phyloP scores from a whole-genome alignment of 2,113 vertebrate genomes.

The Plectropomus leopardus region DNA sequence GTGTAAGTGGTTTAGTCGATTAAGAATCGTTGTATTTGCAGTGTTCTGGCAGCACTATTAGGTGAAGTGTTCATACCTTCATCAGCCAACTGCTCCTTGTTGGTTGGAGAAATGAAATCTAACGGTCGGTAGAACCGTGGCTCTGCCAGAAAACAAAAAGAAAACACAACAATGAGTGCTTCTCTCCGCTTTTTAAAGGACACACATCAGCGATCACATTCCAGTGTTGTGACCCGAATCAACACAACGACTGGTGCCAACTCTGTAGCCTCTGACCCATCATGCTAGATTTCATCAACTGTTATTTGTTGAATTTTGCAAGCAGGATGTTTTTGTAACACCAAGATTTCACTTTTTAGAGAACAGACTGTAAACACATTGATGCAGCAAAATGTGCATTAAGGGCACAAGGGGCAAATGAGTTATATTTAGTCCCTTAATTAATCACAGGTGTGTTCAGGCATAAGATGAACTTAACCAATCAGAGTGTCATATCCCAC shows the following conservation, averaged over 20 bases:
- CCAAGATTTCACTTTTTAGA: no score
- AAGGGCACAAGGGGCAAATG: no score
- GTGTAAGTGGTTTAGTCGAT: background rate
- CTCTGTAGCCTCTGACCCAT: no score
- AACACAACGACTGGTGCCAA: background rate
- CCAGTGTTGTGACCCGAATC: background rate
- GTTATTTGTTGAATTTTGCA: no score
- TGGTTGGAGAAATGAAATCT: constrained; percentile 33
- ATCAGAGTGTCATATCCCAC: no score
- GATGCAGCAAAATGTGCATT: no score
- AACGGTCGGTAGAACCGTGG: fast-evolving
- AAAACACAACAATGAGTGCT: background rate
- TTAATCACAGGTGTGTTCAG: no score
- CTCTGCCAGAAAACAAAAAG: background rate
- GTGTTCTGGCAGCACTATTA: background rate
- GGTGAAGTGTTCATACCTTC: constrained; percentile 42
- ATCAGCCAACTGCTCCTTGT: constrained; percentile 34
- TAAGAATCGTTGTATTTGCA: background rate
- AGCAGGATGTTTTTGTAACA: no score
- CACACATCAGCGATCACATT: background rate
- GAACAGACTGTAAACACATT: no score
- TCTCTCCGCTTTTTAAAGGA: background rate
- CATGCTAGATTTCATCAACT: no score
- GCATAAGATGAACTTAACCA: no score
- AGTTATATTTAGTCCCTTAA: no score